These are phyloP conservation scores for Trachelus stipa DNA, from an alignment of 2,888 invertebrate species.

Conservation along the genomic window DNA sequence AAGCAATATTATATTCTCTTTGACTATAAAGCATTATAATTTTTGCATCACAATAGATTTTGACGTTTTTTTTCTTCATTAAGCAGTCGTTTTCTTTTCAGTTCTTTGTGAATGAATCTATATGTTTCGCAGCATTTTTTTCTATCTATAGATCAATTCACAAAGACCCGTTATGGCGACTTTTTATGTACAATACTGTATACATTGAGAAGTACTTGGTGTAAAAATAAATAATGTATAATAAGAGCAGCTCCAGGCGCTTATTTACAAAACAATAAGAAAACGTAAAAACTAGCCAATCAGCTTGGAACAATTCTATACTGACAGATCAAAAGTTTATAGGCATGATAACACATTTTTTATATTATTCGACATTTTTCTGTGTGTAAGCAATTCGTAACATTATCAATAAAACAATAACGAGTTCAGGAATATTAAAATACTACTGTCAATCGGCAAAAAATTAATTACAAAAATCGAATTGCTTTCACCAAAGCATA, in stretches of 20 bases:
- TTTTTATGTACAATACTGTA: neutral
- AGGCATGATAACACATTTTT: neutral
- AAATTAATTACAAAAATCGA: too few relatives aligned
- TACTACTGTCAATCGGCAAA: too few relatives aligned
- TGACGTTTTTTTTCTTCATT: too few relatives aligned
- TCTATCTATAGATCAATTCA: neutral
- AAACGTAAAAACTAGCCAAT: slow-evolving; percentile 7
- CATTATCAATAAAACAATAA: too few relatives aligned
- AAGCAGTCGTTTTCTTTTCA: too few relatives aligned
- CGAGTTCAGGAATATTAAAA: too few relatives aligned
- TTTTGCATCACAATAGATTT: too few relatives aligned
- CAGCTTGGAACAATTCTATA: neutral
- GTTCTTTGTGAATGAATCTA: too few relatives aligned
- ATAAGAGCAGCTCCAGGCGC: neutral
- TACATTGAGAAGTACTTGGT: neutral
- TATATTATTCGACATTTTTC: neutral
- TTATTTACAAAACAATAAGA: slow-evolving; percentile 8
- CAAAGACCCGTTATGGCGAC: neutral
- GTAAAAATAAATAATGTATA: neutral
- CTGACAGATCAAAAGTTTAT: neutral
- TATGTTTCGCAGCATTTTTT: neutral
- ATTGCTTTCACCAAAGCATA: too few relatives aligned
- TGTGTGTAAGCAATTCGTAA: too few relatives aligned
- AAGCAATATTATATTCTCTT: too few relatives aligned
- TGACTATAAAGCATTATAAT: too few relatives aligned